Evolutionary conservation across 2,797 vertebrate species (phyloP).

Genomic region (Dendrocincla tyrannina): DNA sequence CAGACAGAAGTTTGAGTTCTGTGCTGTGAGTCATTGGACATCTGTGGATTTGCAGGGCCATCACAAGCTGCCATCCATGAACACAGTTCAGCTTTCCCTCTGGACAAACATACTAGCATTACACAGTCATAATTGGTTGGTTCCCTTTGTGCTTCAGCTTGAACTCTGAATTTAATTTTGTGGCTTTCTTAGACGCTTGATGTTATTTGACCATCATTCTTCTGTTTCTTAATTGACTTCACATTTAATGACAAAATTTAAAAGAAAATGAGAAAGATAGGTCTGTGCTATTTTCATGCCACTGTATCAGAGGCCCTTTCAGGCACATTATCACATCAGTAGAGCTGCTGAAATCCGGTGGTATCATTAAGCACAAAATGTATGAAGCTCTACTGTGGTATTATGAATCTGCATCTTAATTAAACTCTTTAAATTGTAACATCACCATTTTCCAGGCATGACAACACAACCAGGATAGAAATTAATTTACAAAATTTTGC

Average conservation of each 20-base stretch:
- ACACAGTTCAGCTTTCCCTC: neutral
- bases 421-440: neutral
- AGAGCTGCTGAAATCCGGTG: neutral
- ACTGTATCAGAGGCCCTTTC: neutral
- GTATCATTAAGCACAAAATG: neutral
- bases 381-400: neutral
- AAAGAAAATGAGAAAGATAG: neutral
- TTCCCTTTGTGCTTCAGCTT: neutral
- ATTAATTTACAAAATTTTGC: neutral
- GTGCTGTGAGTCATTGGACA: rapidly evolving
- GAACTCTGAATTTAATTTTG: neutral
- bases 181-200: neutral
- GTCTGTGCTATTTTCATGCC: neutral
- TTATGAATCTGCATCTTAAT: neutral
- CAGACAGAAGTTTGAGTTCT: neutral
- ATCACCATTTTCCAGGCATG: neutral
- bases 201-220: neutral
- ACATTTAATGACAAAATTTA: neutral
- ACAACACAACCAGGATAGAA: neutral
- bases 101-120: neutral
- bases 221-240: neutral
- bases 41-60: neutral
- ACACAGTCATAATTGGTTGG: neutral
- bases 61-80: rapidly evolving
- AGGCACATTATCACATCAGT: neutral